Evolutionary conservation across 1,140 invertebrate genomes (phyloP), one percentile per base, ranked within the genome.

Genomic region (Saxidomus purpurata): DNA sequence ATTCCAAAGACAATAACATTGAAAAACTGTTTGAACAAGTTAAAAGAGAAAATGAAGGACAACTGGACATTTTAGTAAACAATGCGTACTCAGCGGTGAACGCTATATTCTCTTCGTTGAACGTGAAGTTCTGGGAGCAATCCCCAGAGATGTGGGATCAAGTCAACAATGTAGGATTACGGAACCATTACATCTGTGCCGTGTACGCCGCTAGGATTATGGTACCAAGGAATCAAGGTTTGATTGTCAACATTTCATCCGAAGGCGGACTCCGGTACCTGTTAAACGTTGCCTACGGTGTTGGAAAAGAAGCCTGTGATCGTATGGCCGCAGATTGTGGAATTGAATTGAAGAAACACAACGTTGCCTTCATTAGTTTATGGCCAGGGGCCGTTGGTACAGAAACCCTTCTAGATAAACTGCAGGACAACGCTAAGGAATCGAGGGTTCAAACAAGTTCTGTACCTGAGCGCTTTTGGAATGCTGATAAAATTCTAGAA

Each of bases 171-270:
- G 96, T 96, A 43, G 96, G 96, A 28, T 91, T 96, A 19, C 93
- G 95, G 74, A 96, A 96, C 87, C 95, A 96, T 82, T 96, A 96
- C 84, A 92, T 96, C 31, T 96, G 96, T 89, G 82, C 95, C 8
- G 95, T 95, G 4, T 93, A 95, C 84, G 96, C 96, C 13, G 93
- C 96, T 19, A 90, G 93, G 38, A 69, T 96, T 80, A 96, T 96
- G 96, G 94, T 94, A 11, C 91, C 92, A 19, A 63, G 93, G 25
- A 94, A 94, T 83, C 88, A 92, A 28, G 96, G 96, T 13, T 90
- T 96, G 3, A 96, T 96, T 84, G 93, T 96, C 0, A 96, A 96
- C 77, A 93, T 96, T 52, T 96, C 95, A 34, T 96, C 96, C 11
- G 90, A 76, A 38, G 96, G 96, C 52, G 96, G 96, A 25, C 91